Evolutionary conservation across 2,888 invertebrate species (phyloP), one percentile per base, ranked within the genome.

Genomic region (Noctua janthe): DNA sequence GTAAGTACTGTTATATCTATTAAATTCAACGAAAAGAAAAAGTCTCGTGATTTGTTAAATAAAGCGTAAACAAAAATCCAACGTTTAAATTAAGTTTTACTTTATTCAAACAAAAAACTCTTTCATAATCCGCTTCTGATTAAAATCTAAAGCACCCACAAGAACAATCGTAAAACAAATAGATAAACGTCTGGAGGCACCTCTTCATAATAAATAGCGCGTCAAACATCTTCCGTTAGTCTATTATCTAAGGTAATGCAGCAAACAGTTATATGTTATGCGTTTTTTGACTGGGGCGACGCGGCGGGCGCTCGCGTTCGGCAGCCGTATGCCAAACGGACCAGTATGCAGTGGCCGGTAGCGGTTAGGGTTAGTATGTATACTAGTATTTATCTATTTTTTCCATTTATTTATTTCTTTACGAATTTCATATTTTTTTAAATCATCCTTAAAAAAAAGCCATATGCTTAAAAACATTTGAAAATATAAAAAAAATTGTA

Each of bases 241-340:
- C 81, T 89, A 90, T 86, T 82, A 87, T 86, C 79, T 78, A 74
- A 87, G 74, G 72, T 82, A 89, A 83, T 81, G 80, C 75, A 83
- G 64, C 71, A 77, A 78, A 90, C 89, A 88, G 89, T 87, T 89
- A 88, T 62, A 71, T 70, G 70, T 87, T 87, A 89, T 88, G 89
- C 85, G 89, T 89, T 90, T 90, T 89, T 89, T 89, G 89, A 90
- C 89, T 89, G 90, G 5, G 74, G 80, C 82, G 74, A 49, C 75
- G 71, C 81, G 76, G 71, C 87, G 78, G 56, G 76, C 66, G 80
- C 72, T 75, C 76, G 69, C n/a, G 66, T 87, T 83, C 76, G 74
- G 54, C 73, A 71, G 74, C 74, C 66, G 76, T 88, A 83, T 87
- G 78, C 81, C 82, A 84, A 83, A 76, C 84, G 74, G 88, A 83